Evolutionary conservation across 2,797 vertebrate species (phyloP).

Genomic region (Propithecus perrieri): DNA sequence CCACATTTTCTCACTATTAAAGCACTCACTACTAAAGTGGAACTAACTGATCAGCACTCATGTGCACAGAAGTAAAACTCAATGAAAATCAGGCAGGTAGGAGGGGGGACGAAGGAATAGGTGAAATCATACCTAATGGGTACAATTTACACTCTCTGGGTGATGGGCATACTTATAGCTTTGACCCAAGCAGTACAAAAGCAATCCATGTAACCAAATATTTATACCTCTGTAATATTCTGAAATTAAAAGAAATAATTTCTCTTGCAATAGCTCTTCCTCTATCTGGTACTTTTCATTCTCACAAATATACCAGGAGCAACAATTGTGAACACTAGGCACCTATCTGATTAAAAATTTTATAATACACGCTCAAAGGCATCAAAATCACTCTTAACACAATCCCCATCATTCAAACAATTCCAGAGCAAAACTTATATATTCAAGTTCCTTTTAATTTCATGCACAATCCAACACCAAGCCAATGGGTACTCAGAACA

Average conservation of each 20-base stretch:
- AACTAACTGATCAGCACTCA: no score
- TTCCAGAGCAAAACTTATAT: neutral
- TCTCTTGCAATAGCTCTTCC: neutral
- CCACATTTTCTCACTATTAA: no score
- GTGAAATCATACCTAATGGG: no score
- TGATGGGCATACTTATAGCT: no score
- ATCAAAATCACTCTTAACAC: conserved; percentile 12
- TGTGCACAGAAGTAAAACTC: no score
- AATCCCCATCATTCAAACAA: neutral
- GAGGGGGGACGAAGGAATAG: no score
- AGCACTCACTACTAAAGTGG: no score
- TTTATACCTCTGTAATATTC: neutral
- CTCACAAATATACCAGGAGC: neutral
- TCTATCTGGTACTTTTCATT: neutral
- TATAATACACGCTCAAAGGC: neutral
- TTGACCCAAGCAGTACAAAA: no score
- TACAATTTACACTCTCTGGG: no score
- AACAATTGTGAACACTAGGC: neutral
- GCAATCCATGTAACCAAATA: no score
- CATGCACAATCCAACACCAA: conserved; percentile 4
- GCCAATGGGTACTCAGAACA: neutral
- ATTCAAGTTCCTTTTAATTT: conserved; percentile 28
- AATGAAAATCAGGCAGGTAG: no score
- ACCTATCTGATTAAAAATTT: neutral
- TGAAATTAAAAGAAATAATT: neutral